Base-by-base conservation (phyloP, 2,113 vertebrate genomes). In the Ageneiosus marmoratus region DNA sequence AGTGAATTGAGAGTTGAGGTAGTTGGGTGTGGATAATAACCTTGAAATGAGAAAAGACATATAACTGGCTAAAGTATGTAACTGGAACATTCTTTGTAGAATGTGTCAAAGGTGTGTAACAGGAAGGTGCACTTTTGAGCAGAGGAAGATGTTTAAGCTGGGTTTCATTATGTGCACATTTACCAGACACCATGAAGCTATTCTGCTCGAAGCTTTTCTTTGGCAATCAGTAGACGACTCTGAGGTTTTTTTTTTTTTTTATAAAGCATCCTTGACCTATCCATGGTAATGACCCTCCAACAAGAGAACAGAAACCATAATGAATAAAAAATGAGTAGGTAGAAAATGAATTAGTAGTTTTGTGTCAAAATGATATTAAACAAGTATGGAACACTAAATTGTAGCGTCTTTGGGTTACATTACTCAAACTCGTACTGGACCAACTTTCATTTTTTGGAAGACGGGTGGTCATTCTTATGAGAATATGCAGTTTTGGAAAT, bases 11-110 rank as follows among this genome's bases (percentile, higher is more conserved):
- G 70, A 27, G 58, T 41, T 83, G 86, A 79, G 69, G 77, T 82
- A 85, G 81, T 83, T 63, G 83, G 79, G 86, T 84, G 78, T 75
- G 55, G 81, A 77, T 70, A 77, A 84, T 72, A 81, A 80, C 70
- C 80, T 76, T 53, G 20, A 73, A 72, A 72, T 79, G 76, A 72
- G 58, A 80, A 83, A 83, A 70, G 51, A 67, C 80, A 82, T 80
- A 76, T 85, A 56, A 82, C 51, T 83, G 76, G 41, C 63, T 63
- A 51, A 20, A 55, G 70, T 65, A 77, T 72, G 60, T 70, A 73
- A 48, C 29, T 84, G 65, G 65, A 84, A 79, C 77, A 72, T 60
- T 79, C 44, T 62, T 84, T 60, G 51, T 27, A 4, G 63, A 79
- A 84, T 58, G 76, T 79, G 76, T 84, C 83, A 79, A 79, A 84